Evolutionary conservation across 2,888 invertebrate species (phyloP).

Genomic region (Didymodactylos carnosus): DNA sequence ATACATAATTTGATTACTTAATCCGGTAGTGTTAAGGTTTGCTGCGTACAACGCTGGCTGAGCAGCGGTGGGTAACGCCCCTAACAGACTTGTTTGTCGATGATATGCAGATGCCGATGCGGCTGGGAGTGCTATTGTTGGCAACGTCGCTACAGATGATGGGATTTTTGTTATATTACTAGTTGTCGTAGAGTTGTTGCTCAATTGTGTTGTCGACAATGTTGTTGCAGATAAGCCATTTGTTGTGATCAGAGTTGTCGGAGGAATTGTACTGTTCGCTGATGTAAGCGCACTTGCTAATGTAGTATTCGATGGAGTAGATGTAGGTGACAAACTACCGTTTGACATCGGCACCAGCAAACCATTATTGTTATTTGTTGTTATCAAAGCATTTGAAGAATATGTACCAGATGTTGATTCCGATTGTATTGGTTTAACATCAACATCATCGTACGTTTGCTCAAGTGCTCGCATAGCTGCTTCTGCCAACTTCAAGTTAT

Average conservation of each 20-base stretch:
- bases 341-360: not conserved
- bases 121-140: not conserved
- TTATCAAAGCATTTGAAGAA: not conserved
- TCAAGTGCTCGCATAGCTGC: not conserved
- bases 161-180: not conserved
- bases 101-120: conserved; percentile 1
- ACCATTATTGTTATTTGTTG: too few species aligned
- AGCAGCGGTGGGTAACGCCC: not conserved
- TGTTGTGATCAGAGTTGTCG: not conserved
- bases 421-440: not conserved
- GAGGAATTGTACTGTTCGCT: not conserved
- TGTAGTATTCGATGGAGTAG: not conserved
- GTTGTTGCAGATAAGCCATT: not conserved
- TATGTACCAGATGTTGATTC: not conserved
- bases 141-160: not conserved
- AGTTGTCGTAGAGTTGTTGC: too few species aligned
- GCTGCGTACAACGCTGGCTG: not conserved
- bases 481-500: not conserved
- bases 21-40: too few species aligned
- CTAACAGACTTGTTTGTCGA: not conserved
- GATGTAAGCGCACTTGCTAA: not conserved
- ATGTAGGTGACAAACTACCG: not conserved
- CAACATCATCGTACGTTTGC: not conserved
- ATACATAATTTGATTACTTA: not conserved
- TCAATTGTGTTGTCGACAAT: not conserved